phyloP scores from a whole-genome alignment of 2,888 invertebrate species.

The Ichneumoninae sp. region DNA sequence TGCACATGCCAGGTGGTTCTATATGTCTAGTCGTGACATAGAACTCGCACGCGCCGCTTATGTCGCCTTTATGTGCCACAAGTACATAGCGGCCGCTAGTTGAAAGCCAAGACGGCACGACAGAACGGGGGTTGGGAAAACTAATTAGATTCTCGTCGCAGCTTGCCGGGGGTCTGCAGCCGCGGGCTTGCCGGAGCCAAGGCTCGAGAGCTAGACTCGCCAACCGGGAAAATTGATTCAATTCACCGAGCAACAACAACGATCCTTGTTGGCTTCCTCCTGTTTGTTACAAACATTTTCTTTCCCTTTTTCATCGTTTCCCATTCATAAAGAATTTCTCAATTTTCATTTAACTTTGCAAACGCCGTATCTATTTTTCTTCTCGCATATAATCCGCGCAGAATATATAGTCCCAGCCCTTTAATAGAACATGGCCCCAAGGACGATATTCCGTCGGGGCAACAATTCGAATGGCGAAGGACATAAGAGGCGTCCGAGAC shows the following conservation, averaged over 20 bases:
- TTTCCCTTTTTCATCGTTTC: neutral
- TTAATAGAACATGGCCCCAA: neutral
- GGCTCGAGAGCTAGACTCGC: constrained; percentile 14
- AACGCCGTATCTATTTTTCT: too few species aligned
- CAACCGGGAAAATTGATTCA: constrained; percentile 70
- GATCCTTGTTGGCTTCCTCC: constrained; percentile 56
- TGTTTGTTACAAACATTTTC: constrained; percentile 60
- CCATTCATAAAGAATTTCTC: neutral
- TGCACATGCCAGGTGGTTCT: neutral
- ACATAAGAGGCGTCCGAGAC: neutral
- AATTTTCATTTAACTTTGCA: neutral
- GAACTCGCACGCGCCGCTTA: constrained; percentile 9
- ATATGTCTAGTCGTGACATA: neutral
- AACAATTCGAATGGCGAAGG: neutral
- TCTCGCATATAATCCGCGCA: too few species aligned
- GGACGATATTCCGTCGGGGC: neutral
- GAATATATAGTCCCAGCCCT: too few species aligned
- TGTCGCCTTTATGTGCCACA: neutral
- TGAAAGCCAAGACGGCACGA: neutral
- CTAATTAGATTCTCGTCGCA: constrained; percentile 61
- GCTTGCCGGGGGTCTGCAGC: neutral
- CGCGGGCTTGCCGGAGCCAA: neutral
- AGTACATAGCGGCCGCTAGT: neutral
- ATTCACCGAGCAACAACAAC: constrained; percentile 60
- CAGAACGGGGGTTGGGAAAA: constrained; percentile 23